Evolutionary conservation across 1,140 invertebrate species (phyloP).

Genomic region (Zaprionus nigranus): DNA sequence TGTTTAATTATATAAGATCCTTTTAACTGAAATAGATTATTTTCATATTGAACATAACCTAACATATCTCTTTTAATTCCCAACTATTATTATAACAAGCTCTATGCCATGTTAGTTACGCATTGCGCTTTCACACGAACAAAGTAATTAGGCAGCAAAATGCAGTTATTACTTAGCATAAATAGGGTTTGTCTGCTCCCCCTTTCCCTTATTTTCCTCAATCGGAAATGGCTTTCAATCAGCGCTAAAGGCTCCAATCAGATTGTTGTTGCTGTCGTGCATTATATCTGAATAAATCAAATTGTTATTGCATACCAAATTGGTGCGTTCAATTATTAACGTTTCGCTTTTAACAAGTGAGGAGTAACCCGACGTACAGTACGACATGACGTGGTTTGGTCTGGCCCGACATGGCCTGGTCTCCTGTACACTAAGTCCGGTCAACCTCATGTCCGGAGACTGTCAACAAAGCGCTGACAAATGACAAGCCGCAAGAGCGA

Average conservation of each 20-base stretch:
- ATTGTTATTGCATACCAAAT: constrained; percentile 68
- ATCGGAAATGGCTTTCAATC: constrained; percentile 19
- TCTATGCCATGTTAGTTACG: neutral
- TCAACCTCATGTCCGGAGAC: constrained; percentile 45
- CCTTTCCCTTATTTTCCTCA: neutral
- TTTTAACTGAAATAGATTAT: neutral
- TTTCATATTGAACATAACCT: neutral
- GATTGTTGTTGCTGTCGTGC: constrained; percentile 17
- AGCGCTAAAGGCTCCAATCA: constrained; percentile 18
- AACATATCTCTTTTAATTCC: neutral
- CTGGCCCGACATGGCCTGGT: neutral
- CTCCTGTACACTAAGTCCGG: constrained; percentile 25
- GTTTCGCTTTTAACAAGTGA: constrained; percentile 36
- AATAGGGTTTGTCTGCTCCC: neutral
- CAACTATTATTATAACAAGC: neutral
- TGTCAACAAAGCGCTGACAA: constrained; percentile 75
- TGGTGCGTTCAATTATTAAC: constrained; percentile 67
- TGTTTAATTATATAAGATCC: neutral
- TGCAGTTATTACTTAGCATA: constrained; percentile 1
- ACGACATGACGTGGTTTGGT: neutral
- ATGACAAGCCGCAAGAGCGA: constrained; percentile 67
- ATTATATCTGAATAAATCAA: constrained; percentile 70
- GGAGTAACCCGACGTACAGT: constrained; percentile 13
- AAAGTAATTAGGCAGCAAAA: constrained; percentile 12
- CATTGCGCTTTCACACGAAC: neutral